These are phyloP conservation scores for Chiloscyllium plagiosum DNA, from an alignment of 2,113 vertebrate genomes.

Conservation along the genomic window DNA sequence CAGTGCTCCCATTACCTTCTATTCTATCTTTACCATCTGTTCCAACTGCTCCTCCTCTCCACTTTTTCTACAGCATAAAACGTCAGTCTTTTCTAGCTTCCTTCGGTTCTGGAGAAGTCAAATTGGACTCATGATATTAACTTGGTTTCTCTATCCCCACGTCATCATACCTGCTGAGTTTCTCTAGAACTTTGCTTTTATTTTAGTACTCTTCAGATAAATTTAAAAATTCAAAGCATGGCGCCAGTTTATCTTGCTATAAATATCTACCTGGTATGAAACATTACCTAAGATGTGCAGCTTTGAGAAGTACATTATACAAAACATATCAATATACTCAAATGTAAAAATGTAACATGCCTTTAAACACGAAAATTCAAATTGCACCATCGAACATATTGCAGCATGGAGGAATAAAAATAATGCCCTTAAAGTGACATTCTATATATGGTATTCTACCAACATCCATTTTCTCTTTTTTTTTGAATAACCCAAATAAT, in stretches of 20 bases:
- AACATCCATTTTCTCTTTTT: neutral
- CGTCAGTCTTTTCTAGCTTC: no score
- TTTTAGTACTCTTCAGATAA: neutral
- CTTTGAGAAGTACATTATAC: neutral
- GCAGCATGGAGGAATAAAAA: neutral
- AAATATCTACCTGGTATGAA: neutral
- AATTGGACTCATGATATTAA: no score
- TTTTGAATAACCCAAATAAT: neutral
- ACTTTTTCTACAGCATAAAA: no score
- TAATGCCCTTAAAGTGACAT: neutral
- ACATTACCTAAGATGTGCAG: neutral
- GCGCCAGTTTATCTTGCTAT: neutral
- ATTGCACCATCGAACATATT: neutral
- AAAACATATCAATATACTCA: neutral
- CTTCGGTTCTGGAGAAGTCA: no score
- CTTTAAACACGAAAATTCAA: neutral
- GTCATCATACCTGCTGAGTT: no score
- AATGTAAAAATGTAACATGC: neutral
- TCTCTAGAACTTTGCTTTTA: no score
- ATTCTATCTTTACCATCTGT: no score
- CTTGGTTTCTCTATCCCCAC: no score
- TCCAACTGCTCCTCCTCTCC: no score
- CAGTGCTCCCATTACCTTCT: no score
- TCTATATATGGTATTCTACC: neutral
- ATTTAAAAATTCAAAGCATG: neutral